These are phyloP conservation scores for Enteromius fasciolatus DNA, from an alignment of 2,797 vertebrate genomes.

Conservation along the genomic window DNA sequence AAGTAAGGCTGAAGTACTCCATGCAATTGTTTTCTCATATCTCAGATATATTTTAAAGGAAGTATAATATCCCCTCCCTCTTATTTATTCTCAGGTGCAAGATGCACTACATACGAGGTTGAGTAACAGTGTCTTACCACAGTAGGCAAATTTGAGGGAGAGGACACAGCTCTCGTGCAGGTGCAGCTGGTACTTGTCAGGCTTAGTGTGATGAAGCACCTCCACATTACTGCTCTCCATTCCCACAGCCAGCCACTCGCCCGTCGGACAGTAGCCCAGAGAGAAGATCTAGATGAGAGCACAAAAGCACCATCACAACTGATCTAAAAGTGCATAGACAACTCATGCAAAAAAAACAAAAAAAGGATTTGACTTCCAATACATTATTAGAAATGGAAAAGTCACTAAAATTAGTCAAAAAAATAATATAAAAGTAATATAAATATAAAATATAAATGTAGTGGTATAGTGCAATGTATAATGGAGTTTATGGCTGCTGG, in stretches of 20 bases:
- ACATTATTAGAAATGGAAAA: not conserved
- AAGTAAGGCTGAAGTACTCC: not conserved
- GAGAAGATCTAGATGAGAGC: slow-evolving; percentile 86
- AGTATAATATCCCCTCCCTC: not conserved
- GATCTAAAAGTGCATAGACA: not conserved
- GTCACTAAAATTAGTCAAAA: not conserved
- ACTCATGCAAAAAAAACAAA: not conserved
- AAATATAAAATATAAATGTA: not conserved
- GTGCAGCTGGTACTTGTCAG: slow-evolving; percentile 97
- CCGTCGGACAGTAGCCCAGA: slow-evolving; percentile 93
- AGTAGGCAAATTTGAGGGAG: slow-evolving; percentile 96
- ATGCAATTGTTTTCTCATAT: not conserved
- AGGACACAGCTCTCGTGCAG: slow-evolving; percentile 97
- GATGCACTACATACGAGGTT: not conserved
- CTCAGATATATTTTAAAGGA: not conserved
- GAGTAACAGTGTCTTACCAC: slow-evolving; percentile 78
- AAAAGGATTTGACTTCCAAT: not conserved
- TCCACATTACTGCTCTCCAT: slow-evolving; percentile 99
- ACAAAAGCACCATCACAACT: not conserved
- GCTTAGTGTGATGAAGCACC: slow-evolving; percentile 93
- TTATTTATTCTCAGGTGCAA: slow-evolving; percentile 3
- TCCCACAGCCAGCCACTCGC: slow-evolving; percentile 94
- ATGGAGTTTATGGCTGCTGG: not conserved
- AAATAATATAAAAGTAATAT: too few species aligned
- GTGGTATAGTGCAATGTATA: not conserved